Base-by-base conservation (phyloP, 2,113 vertebrate species). In the Coptodon bakossiorum region DNA sequence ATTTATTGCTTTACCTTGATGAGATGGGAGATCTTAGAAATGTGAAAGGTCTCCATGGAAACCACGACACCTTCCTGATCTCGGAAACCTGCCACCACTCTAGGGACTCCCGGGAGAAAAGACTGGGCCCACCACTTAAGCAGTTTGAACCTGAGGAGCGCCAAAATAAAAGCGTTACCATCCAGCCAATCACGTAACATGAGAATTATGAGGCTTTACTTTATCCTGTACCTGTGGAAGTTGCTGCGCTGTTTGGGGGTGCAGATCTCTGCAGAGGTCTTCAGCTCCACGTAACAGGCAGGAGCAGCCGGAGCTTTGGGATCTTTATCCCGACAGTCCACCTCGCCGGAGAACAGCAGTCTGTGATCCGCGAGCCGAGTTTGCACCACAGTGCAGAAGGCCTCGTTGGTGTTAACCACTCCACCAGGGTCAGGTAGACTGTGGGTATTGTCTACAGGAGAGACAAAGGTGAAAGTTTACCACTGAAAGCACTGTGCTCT, bases 101-200 rank as follows among this genome's bases (percentile, higher is more conserved):
- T 96, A 2, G 97, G 97, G 76, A 98, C 97, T 3, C 97, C 98
- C 0, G 96, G 97, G 34, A 98, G 97, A 86, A 98, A 98, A 0
- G 98, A 98, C 96, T 98, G 98, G 5, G 97, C 97, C 98, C 98
- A 98, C 98, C 98, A 98, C 78, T 98, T 98, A 31, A 98, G 95
- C 17, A 98, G 95, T 87, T 98, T 98, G 90, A 97, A 97, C 92
- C 98, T 98, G 71, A 84, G 14, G 13, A 24, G 17, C 5, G 9
- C 6, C 50, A 53, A 45, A n/a, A 40, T 16, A 34, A 22, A 57
- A 52, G 17, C 3, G 10, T 31, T 17, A 66, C 19, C 29, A 52
- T 50, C 52, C 34, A 38, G 45, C 43, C 31, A 50, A 31, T 27
- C 10, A 71, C 48, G 14, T 1, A 3, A 40, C 5, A 2, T 38